phyloP scores from a whole-genome alignment of 2,113 vertebrate genomes.

The Nothoprocta pentlandii region DNA sequence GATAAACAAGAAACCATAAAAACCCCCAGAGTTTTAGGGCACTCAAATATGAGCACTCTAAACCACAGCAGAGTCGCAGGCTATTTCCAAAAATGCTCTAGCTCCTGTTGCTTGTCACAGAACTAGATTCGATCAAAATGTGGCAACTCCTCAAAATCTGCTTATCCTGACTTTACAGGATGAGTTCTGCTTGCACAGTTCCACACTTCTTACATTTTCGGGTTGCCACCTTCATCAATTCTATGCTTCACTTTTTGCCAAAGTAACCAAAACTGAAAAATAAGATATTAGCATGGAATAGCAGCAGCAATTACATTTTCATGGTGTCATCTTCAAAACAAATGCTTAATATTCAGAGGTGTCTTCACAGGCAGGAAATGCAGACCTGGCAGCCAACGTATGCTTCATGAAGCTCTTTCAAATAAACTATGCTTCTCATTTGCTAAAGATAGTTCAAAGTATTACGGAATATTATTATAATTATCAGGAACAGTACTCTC shows the following conservation, averaged over 20 bases:
- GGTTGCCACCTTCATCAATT: background rate
- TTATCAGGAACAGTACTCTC: background rate
- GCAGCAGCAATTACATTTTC: background rate
- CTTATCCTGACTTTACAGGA: background rate
- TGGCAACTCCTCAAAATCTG: background rate
- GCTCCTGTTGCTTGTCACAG: background rate
- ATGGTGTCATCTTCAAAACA: background rate
- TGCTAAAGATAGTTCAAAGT: slow-evolving; percentile 20
- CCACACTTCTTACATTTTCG: background rate
- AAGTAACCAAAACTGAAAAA: background rate
- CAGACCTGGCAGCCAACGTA: slow-evolving; percentile 15
- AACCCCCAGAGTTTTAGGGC: background rate
- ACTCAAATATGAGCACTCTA: background rate
- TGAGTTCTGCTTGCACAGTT: background rate
- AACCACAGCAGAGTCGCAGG: background rate
- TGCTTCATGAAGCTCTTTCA: background rate
- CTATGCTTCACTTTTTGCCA: background rate
- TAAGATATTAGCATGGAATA: background rate
- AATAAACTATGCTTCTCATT: slow-evolving; percentile 27
- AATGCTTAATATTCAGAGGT: background rate
- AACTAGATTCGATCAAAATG: background rate
- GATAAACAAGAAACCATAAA: background rate
- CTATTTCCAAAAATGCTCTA: background rate
- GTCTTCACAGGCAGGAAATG: slow-evolving; percentile 18
- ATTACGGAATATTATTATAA: background rate